Evolutionary conservation across 2,113 vertebrate genomes (phyloP).

Genomic region (Corythaixoides concolor): DNA sequence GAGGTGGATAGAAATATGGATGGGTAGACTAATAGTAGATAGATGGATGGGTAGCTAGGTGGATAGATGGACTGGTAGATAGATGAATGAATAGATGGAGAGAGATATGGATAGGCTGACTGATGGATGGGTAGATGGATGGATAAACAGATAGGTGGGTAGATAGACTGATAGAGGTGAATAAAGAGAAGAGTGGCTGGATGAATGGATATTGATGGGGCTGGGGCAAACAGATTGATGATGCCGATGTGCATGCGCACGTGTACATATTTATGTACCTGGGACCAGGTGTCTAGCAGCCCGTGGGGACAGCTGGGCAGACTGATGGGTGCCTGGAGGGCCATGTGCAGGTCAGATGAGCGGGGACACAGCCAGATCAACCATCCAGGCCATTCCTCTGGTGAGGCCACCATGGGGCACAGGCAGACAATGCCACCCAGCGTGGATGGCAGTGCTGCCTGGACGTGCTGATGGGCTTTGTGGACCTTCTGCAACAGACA

Average conservation of each 20-base stretch:
- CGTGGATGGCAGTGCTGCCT: not conserved
- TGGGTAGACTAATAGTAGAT: not conserved
- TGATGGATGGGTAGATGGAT: not conserved
- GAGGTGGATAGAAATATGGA: not conserved
- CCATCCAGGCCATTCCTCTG: rapidly evolving
- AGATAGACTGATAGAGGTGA: no score
- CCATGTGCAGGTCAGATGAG: rapidly evolving
- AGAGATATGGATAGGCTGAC: no score
- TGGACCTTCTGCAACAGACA: not conserved
- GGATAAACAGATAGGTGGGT: not conserved
- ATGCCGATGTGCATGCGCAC: rapidly evolving
- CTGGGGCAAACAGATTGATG: not conserved
- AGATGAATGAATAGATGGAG: not conserved
- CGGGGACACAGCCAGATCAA: not conserved
- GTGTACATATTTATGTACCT: no score
- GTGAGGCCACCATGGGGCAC: rapidly evolving
- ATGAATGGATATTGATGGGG: not conserved
- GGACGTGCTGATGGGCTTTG: not conserved
- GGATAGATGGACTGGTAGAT: no score
- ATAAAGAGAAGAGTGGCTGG: no score
- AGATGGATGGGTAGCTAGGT: not conserved
- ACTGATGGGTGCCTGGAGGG: not conserved
- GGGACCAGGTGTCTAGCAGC: not conserved
- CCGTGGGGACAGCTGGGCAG: not conserved
- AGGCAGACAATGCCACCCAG: not conserved